These are phyloP conservation scores for Prunella himalayana DNA, from an alignment of 2,113 vertebrate species.

Conservation along the genomic window DNA sequence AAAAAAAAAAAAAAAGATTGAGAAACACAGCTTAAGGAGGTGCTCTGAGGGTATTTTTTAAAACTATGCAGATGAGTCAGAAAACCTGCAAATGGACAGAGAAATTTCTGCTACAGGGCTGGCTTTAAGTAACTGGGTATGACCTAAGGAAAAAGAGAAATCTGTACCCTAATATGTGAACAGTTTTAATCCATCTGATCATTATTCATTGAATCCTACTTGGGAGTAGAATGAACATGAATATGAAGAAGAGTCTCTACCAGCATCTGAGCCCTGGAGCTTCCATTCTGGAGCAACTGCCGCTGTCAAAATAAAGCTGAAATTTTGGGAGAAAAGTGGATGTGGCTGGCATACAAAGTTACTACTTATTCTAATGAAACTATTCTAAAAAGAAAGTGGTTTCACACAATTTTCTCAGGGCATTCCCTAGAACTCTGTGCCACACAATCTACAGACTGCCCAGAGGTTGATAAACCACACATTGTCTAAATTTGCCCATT, in stretches of 20 bases:
- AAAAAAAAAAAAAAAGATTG: background rate
- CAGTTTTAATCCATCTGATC: background rate
- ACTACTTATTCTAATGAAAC: background rate
- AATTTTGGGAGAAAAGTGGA: background rate
- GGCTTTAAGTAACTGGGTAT: background rate
- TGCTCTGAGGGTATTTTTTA: conserved; percentile 2
- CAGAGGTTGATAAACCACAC: background rate
- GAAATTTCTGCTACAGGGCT: background rate
- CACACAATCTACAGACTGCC: background rate
- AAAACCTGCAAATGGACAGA: background rate
- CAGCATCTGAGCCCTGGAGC: background rate
- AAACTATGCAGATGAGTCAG: background rate
- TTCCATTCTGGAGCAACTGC: background rate
- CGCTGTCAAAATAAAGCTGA: background rate
- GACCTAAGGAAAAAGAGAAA: background rate
- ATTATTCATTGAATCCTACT: background rate
- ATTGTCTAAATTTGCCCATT: background rate
- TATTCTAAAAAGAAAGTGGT: background rate
- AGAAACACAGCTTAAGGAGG: background rate
- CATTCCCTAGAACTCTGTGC: background rate
- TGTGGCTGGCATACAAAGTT: background rate
- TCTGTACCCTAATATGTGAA: background rate
- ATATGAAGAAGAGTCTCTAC: background rate
- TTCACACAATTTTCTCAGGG: background rate
- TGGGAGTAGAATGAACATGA: background rate